A percentile compares a stretch with the other conserved stretches of the same genome.
phyloP scores from a whole-genome alignment of 1,140 invertebrate genomes.

The Brachionus koreanus region DNA sequence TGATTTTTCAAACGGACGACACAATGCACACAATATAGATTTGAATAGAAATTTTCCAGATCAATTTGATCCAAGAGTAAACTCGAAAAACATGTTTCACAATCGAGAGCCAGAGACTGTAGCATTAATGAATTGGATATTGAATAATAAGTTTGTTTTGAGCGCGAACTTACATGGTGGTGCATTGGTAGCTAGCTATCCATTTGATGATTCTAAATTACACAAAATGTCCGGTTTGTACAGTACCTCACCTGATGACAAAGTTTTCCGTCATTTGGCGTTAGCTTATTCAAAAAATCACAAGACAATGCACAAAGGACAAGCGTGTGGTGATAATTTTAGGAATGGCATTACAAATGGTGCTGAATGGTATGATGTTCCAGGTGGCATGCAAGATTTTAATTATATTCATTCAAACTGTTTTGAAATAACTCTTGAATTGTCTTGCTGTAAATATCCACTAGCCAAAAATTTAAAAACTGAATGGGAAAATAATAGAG shows the following conservation, averaged over 20 bases:
- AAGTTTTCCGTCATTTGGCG: slow-evolving; percentile 14
- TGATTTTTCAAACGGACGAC: slow-evolving; percentile 55
- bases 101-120: slow-evolving; percentile 84
- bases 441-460: slow-evolving; percentile 95
- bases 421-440: slow-evolving; percentile 94
- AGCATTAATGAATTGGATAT: slow-evolving; percentile 88
- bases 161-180: slow-evolving; percentile 94
- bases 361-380: slow-evolving; percentile 42
- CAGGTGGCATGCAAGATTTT: slow-evolving; percentile 90
- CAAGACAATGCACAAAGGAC: slow-evolving; percentile 21
- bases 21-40: slow-evolving; percentile 78
- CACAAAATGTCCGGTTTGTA: neutral
- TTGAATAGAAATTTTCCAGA: slow-evolving; percentile 96
- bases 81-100: slow-evolving; percentile 59
- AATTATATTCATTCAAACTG: slow-evolving; percentile 96
- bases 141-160: slow-evolving; percentile 81
- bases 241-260: slow-evolving; percentile 24
- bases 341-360: slow-evolving; percentile 43
- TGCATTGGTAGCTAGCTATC: slow-evolving; percentile 83
- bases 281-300: slow-evolving; percentile 8
- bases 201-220: slow-evolving; percentile 65
- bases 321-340: slow-evolving; percentile 15
- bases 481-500: slow-evolving; percentile 44
- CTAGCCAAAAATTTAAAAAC: neutral
- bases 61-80: slow-evolving; percentile 64